Evolutionary conservation across 2,113 vertebrate genomes (phyloP).

Genomic region (Ictalurus furcatus): DNA sequence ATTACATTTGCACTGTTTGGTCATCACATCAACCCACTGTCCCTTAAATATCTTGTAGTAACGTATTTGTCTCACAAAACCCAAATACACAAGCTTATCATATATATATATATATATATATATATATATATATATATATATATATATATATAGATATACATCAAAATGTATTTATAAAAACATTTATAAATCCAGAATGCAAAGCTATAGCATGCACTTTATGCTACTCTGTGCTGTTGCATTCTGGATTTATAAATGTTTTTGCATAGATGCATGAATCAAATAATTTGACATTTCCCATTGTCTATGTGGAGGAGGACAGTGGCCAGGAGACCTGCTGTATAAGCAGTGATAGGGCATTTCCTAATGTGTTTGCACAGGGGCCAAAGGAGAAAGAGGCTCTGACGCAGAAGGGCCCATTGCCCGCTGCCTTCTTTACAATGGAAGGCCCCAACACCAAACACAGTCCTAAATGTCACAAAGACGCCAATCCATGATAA

Average conservation of each 20-base stretch:
- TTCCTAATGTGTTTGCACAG: slow-evolving; percentile 78
- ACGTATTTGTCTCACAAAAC: neutral
- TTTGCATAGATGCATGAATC: slow-evolving; percentile 26
- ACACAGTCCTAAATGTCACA: slow-evolving; percentile 73
- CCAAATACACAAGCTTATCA: neutral
- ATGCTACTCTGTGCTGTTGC: too few relatives aligned
- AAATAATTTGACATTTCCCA: slow-evolving; percentile 34
- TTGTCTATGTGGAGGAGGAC: slow-evolving; percentile 43
- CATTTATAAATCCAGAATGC: too few relatives aligned
- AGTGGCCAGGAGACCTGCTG: slow-evolving; percentile 57
- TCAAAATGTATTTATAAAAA: too few relatives aligned
- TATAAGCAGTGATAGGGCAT: slow-evolving; percentile 75
- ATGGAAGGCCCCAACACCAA: slow-evolving; percentile 65
- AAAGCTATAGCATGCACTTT: neutral
- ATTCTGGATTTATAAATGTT: neutral
- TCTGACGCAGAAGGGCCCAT: slow-evolving; percentile 74
- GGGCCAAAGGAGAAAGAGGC: slow-evolving; percentile 69
- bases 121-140: neutral
- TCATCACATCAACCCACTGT: neutral
- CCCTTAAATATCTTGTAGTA: neutral
- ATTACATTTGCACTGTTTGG: slow-evolving; percentile 3
- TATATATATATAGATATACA: too few relatives aligned
- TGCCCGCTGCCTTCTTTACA: slow-evolving; percentile 61
- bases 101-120: neutral
- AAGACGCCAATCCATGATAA: slow-evolving; percentile 45